Conservation (phyloP, 1,140 invertebrate species). For the Tetragnatha versicolor region DNA sequence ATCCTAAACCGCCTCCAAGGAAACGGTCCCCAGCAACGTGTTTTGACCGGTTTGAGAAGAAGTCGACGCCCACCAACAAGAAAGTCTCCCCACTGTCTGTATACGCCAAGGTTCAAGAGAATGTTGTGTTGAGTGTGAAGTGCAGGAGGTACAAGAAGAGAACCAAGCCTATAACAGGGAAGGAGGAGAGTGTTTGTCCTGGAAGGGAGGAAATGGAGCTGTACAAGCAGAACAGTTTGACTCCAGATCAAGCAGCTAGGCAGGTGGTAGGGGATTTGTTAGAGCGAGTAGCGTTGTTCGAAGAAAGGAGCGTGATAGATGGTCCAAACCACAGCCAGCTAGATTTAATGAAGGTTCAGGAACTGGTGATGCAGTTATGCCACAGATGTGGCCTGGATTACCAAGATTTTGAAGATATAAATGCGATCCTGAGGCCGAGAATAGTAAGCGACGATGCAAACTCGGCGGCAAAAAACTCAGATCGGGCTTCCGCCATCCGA, state of each 20-base stretch:
- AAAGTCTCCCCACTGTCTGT: conserved; percentile 48
- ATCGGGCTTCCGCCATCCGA: conserved; percentile 53
- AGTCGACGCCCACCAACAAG: conserved; percentile 34
- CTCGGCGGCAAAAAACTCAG: conserved; percentile 43
- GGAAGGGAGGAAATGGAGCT: conserved; percentile 27
- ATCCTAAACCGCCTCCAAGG: conserved; percentile 19
- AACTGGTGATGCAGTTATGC: conserved; percentile 42
- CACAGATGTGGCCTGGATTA: conserved; percentile 30
- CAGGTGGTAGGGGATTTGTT: conserved; percentile 18
- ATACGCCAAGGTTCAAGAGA: conserved; percentile 49
- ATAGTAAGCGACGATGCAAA: conserved; percentile 12
- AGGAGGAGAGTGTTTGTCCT: conserved; percentile 21
- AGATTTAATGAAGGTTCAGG: conserved; percentile 2
- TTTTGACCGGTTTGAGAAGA: conserved; percentile 43
- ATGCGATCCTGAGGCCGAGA: conserved; percentile 9
- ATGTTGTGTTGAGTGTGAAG: conserved; percentile 24
- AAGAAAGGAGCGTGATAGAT: not conserved
- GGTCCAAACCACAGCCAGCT: conserved; percentile 17
- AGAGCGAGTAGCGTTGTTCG: conserved; percentile 2
- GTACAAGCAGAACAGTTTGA: conserved; percentile 26
- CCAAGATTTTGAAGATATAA: conserved; percentile 39
- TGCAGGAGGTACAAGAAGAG: conserved; percentile 50
- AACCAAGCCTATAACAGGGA: conserved; percentile 19
- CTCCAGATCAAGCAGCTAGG: conserved; percentile 28
- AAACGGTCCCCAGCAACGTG: conserved; percentile 25